These are phyloP conservation scores for Scortum barcoo DNA, from an alignment of 2,113 vertebrate genomes.

Conservation along the genomic window DNA sequence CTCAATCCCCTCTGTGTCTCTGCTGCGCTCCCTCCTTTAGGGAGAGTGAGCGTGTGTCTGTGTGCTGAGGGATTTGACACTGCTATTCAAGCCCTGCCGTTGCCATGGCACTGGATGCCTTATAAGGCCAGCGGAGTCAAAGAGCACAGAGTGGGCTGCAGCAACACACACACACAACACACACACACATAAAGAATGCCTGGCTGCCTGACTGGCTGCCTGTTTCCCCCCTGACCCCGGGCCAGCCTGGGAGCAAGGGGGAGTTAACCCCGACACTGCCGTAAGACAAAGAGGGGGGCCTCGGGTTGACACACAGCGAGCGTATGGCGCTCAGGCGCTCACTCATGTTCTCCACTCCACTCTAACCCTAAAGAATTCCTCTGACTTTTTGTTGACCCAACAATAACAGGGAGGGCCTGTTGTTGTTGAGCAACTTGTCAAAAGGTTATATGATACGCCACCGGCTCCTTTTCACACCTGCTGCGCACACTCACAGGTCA, in stretches of 20 bases:
- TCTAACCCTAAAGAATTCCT: conserved; percentile 78
- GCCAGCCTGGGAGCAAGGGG: conserved; percentile 68
- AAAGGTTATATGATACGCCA: conserved; percentile 77
- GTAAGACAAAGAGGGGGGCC: conserved; percentile 59
- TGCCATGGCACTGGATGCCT: conserved; percentile 87
- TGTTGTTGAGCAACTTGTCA: conserved; percentile 77
- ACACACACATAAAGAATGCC: conserved; percentile 81
- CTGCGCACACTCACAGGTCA: conserved; percentile 61
- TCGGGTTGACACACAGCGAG: conserved; percentile 41
- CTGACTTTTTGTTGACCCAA: conserved; percentile 79
- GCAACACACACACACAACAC: conserved; percentile 67
- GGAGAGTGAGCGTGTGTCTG: conserved; percentile 84
- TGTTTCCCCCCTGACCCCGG: conserved; percentile 81
- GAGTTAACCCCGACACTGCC: conserved; percentile 78
- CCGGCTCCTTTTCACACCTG: conserved; percentile 74
- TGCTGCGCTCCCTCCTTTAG: conserved; percentile 75
- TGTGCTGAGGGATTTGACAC: conserved; percentile 90
- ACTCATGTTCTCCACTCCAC: conserved; percentile 70
- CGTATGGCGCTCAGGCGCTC: conserved; percentile 54
- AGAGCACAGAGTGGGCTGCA: conserved; percentile 87
- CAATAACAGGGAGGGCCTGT: conserved; percentile 76
- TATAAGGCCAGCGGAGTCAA: conserved; percentile 89
- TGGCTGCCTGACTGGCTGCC: conserved; percentile 73
- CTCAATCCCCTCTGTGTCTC: conserved; percentile 58
- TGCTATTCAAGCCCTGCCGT: conserved; percentile 90